These are phyloP conservation scores for Eubasilissa regina DNA, from an alignment of 1,140 invertebrate species.

Conservation along the genomic window DNA sequence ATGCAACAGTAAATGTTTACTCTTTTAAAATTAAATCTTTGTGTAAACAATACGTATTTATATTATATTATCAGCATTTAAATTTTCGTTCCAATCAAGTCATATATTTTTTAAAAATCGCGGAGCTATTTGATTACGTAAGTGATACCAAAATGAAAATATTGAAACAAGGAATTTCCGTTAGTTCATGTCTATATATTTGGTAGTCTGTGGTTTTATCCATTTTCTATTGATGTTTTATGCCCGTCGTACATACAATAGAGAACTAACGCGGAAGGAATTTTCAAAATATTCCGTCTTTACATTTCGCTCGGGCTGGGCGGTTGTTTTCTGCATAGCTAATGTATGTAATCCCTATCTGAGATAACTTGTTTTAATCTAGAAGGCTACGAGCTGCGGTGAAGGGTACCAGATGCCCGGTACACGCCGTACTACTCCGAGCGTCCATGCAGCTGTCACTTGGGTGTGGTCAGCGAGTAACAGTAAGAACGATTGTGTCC, in stretches of 20 bases:
- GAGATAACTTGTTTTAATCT: constrained; percentile 24
- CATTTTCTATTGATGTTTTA: too few species aligned
- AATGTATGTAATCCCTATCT: not conserved
- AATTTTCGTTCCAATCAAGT: too few species aligned
- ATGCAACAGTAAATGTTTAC: too few species aligned
- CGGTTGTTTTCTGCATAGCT: constrained; percentile 19
- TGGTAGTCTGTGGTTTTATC: too few species aligned
- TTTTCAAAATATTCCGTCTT: constrained; percentile 32
- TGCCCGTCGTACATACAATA: not conserved
- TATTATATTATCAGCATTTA: too few species aligned
- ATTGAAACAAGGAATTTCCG: too few species aligned
- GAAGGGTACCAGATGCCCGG: not conserved
- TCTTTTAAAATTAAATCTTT: too few species aligned
- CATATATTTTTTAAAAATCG: too few species aligned
- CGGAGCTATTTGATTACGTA: too few species aligned
- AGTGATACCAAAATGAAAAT: too few species aligned
- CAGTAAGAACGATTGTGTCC: not conserved
- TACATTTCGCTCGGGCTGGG: constrained; percentile 14
- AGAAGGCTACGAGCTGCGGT: constrained; percentile 3
- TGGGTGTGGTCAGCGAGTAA: not conserved
- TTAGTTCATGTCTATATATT: too few species aligned
- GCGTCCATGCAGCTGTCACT: not conserved
- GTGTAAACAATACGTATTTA: too few species aligned
- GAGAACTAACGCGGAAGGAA: constrained; percentile 20
- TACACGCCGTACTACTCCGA: not conserved